Evolutionary conservation across 2,113 vertebrate genomes (phyloP), one percentile per base, ranked within the genome.

Genomic region (Carollia perspicillata): DNA sequence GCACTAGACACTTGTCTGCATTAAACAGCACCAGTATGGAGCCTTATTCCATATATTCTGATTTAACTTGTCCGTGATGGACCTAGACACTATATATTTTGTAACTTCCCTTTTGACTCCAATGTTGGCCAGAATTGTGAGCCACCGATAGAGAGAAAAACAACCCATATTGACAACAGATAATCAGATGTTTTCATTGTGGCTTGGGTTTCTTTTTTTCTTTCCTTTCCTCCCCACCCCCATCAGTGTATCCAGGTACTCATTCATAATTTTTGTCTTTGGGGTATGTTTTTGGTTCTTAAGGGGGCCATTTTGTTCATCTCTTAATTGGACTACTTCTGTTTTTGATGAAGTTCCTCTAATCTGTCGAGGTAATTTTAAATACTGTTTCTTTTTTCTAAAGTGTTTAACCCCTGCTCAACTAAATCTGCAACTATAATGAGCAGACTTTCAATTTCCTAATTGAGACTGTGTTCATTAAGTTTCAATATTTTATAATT

Each of bases 401-500:
- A 84, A 97, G 71, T 93, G 72, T 95, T 97, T 98, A 97, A 98
- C 97, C 95, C 96, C 77, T 91, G 85, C 90, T 93, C 96, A 93
- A 65, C 88, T 97, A 95, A 96, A 88, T 97, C 84, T 97, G 81
- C 85, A 95, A 69, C 55, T 96, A 96, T 96, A 97, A 97, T 97
- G 94, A 96, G 66, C 83, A 92, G 84, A 96, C 97, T 97, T 97
- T 96, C 88, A 88, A 12, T 91, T 96, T 95, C 87, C 93, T 97
- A 97, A 97, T 96, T 97, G 95, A 96, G 86, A 86, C 66, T 88
- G 9, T 93, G 80, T 90, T 97, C 92, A 95, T 97, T 97, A 98
- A 86, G 68, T 94, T 97, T 97, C 95, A 97, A 94, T 95, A 96
- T 97, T 97, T 97, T 95, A 97, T 92, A 84, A 92, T 97, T 90